These are phyloP conservation scores for Selene dorsalis DNA, from an alignment of 2,797 vertebrate genomes.

Conservation along the genomic window DNA sequence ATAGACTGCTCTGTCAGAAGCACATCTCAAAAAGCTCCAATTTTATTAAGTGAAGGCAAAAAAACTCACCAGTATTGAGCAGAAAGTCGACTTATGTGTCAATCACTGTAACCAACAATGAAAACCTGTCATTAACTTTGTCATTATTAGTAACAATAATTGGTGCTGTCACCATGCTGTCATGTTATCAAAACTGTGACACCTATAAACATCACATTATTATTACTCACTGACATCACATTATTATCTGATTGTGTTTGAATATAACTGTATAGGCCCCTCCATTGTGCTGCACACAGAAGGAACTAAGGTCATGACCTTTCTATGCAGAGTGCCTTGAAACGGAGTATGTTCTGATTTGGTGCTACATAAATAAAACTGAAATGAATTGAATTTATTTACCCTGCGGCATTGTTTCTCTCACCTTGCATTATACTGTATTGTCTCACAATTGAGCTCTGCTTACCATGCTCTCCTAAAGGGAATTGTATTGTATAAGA, in stretches of 20 bases:
- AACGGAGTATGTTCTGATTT: background rate
- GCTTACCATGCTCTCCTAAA: conserved; percentile 14
- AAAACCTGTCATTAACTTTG: background rate
- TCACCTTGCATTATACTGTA: background rate
- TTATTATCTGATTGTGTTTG: no score
- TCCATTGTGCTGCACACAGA: background rate
- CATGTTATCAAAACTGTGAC: no score
- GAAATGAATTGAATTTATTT: background rate
- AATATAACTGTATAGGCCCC: no score
- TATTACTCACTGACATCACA: no score
- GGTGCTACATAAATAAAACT: background rate
- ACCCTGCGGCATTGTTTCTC: conserved; percentile 10
- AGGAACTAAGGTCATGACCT: background rate
- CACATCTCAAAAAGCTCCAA: background rate
- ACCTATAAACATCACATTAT: no score
- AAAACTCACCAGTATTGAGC: background rate
- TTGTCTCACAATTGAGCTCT: conserved; percentile 3
- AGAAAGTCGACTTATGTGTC: background rate
- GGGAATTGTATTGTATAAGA: conserved; percentile 5
- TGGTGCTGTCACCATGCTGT: no score
- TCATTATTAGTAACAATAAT: no score
- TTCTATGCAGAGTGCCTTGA: background rate
- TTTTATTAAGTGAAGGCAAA: background rate
- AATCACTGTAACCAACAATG: conserved; percentile 6
- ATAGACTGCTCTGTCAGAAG: background rate